Conservation (phyloP, 2,888 invertebrate species). For the Hedychridium roseum region DNA sequence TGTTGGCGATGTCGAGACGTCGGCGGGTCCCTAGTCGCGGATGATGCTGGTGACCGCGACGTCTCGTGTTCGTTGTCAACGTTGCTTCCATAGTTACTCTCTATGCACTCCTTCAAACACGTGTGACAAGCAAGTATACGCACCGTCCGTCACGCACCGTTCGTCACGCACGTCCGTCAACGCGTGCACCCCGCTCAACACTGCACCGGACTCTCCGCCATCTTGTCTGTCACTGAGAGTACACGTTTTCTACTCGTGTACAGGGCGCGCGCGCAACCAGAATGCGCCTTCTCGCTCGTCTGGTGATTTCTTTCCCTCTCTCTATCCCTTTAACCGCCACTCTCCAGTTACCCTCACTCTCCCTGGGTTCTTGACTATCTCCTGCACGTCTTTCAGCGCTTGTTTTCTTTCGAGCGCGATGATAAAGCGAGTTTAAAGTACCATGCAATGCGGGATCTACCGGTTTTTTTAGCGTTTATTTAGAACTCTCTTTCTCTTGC, state of each 20-base stretch:
- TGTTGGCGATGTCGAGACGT: conserved; percentile 56
- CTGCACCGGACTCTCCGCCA: conserved; percentile 69
- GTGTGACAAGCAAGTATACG: neutral
- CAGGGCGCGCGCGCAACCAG: conserved; percentile 31
- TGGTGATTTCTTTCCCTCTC: conserved; percentile 2
- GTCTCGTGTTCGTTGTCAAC: conserved; percentile 51
- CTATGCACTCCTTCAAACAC: conserved; percentile 23
- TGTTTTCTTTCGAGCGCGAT: no score
- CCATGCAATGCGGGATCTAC: no score
- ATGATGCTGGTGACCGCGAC: conserved; percentile 62
- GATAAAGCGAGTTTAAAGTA: no score
- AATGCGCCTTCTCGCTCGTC: no score
- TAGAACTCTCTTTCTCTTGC: no score
- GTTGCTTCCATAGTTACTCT: conserved; percentile 51
- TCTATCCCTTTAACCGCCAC: neutral
- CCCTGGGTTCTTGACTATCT: conserved; percentile 14
- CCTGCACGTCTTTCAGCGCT: conserved; percentile 7
- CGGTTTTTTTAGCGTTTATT: no score
- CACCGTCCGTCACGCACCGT: neutral
- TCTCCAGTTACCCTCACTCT: conserved; percentile 1
- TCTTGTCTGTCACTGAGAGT: conserved; percentile 57
- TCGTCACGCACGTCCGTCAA: neutral
- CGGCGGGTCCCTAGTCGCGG: conserved; percentile 58
- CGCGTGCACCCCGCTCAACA: conserved; percentile 49
- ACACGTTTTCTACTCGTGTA: conserved; percentile 42